Evolutionary conservation across 1,140 invertebrate genomes (phyloP), one percentile per base, ranked within the genome.

Genomic region (Drosophila simulans): DNA sequence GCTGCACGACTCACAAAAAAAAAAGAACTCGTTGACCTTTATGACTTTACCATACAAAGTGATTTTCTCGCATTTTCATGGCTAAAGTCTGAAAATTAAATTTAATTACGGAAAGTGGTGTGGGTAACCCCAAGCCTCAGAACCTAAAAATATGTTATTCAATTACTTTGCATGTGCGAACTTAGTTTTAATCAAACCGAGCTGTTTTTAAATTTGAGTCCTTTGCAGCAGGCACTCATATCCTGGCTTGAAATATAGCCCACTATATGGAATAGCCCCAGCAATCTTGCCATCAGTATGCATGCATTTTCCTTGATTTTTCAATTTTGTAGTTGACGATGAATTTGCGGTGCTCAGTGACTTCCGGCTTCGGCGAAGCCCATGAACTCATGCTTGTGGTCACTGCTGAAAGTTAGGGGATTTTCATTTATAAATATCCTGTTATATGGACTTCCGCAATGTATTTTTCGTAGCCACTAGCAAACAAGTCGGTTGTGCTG

Each of bases 21-120:
- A 31, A 31, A 31, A 31, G 69, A 55, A 49, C 46, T 71, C 69
- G 64, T 66, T 66, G 63, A 66, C 63, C 63, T 66, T 65, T 49
- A 65, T 65, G 63, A 49, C 63, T 20, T 65, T 65, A 39, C 25
- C 43, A 34, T 65, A 22, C 43, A 48, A 49, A 39, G 25, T 31
- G 39, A 15, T 39, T 55, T 11, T 27, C 12, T 39, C 15, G 13
- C 20, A 37, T 65, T 37, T 31, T 17, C 42, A 46, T 22, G 31
- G 57, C 12, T 35, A 35, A 40, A 54, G 48, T 72, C 17, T 48
- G 5, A 3, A n/a, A 72, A 72, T 69, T 54, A 54, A 54, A 68
- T 69, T 45, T 72, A 72, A 72, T 72, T 60, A 72, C 49, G 15
- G 10, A 54, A 39, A 25, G 20, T 39, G 35, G 4, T 39, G 17